These are phyloP conservation scores for Thomomys bottae DNA, from an alignment of 2,113 vertebrate species.

Conservation along the genomic window DNA sequence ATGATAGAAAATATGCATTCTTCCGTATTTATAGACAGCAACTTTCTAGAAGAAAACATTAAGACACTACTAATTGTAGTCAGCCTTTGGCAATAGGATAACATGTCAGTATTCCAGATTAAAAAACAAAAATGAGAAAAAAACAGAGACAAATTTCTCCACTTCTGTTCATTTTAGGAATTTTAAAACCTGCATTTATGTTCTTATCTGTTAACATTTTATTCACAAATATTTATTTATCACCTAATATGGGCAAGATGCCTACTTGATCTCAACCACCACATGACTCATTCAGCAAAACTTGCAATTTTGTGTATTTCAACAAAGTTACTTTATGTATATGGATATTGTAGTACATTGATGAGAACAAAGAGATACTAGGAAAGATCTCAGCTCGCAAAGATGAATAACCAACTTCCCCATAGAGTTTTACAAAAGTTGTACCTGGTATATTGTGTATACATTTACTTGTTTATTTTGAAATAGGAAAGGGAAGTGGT, in stretches of 20 bases:
- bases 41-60: neutral
- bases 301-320: neutral
- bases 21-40: neutral
- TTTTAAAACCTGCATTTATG: constrained; percentile 12
- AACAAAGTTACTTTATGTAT: neutral
- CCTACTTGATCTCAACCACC: neutral
- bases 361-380: neutral
- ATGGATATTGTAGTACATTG: too few species aligned
- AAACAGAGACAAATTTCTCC: neutral
- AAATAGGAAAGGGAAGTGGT: too few species aligned
- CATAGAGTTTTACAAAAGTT: neutral
- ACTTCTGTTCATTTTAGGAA: neutral
- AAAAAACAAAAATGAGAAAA: too few species aligned
- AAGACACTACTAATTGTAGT: neutral
- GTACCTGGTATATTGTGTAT: too few species aligned
- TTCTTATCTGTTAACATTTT: neutral
- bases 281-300: neutral
- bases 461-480: too few species aligned
- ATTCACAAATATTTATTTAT: neutral
- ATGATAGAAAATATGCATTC: neutral
- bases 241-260: too few species aligned
- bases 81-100: neutral
- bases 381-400: neutral
- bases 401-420: neutral
- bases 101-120: too few species aligned